Evolutionary conservation across 2,113 vertebrate genomes (phyloP).

Genomic region (Neomonachus schauinslandi): DNA sequence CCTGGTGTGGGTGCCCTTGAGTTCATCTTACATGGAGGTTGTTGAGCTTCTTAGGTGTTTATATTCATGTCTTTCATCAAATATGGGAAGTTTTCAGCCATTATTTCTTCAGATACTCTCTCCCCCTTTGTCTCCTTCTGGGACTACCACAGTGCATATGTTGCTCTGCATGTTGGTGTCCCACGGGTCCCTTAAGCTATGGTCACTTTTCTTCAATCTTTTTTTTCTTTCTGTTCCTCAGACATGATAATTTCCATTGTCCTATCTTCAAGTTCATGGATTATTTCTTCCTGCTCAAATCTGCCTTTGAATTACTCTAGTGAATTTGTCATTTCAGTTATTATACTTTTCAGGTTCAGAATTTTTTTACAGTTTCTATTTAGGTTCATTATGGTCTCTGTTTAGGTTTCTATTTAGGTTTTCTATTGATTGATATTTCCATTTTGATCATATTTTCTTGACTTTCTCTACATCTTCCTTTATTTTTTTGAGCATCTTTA

Average conservation of each 20-base stretch:
- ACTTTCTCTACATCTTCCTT: neutral
- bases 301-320: neutral
- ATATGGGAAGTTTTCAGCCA: neutral
- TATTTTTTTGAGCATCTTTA: neutral
- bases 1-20: neutral
- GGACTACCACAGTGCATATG: neutral
- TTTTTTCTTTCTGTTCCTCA: neutral
- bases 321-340: neutral
- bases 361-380: neutral
- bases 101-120: neutral
- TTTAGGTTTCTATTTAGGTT: neutral
- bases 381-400: neutral
- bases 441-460: neutral
- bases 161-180: neutral
- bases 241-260: neutral
- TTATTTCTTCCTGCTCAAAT: neutral
- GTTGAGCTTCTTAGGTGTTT: neutral
- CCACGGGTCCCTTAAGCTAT: neutral
- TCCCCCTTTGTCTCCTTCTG: neutral
- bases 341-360: neutral
- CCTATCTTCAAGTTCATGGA: neutral
- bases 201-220: neutral
- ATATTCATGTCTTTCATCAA: neutral
- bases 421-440: neutral
- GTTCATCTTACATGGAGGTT: neutral